phyloP scores from a whole-genome alignment of 2,113 vertebrate genomes.

The Pycnonotus jocosus region DNA sequence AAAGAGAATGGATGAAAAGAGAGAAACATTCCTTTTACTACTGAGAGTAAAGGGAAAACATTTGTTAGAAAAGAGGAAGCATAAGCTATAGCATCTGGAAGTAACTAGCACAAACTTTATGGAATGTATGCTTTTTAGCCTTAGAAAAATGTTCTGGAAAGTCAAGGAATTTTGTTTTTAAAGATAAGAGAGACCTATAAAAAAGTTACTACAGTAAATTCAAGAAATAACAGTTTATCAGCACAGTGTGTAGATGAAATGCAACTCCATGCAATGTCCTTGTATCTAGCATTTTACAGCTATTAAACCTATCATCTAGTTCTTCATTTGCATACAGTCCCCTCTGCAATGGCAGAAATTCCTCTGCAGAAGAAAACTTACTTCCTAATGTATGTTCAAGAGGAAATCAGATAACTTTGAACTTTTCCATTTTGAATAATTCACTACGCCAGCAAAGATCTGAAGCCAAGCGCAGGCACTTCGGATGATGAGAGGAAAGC shows the following conservation, averaged over 20 bases:
- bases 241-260: not conserved
- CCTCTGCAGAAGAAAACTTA: not conserved
- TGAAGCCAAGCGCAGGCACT: not conserved
- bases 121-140: not conserved
- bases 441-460: not conserved
- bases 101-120: not conserved
- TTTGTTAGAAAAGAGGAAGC: slow-evolving; percentile 3
- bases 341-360: not conserved
- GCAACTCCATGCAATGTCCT: not conserved
- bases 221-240: not conserved
- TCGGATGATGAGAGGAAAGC: not conserved
- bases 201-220: not conserved
- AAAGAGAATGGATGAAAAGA: not conserved
- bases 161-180: not conserved
- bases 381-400: not conserved
- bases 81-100: slow-evolving; percentile 53
- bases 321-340: not conserved
- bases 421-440: not conserved
- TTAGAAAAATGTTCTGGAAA: slow-evolving; percentile 5
- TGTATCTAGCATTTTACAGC: not conserved
- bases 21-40: slow-evolving; percentile 1
- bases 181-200: not conserved
- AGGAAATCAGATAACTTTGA: not conserved
- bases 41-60: slow-evolving; percentile 23
- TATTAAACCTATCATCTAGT: not conserved